A percentile compares a stretch with the other conserved stretches of the same genome.
Evolutionary conservation across 2,797 vertebrate species (phyloP).

Genomic region (Choloepus didactylus): DNA sequence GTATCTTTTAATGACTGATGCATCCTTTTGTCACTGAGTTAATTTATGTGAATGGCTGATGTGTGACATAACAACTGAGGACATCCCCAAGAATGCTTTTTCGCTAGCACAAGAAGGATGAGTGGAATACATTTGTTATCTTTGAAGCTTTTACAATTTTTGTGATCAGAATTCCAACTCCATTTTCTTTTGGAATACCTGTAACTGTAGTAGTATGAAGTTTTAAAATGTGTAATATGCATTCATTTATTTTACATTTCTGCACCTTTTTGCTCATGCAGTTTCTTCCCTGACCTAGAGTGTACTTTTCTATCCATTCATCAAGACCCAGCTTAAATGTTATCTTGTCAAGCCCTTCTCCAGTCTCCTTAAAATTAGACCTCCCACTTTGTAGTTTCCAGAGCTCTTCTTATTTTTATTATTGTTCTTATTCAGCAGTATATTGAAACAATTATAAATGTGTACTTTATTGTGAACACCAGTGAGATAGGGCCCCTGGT

Average conservation of each 20-base stretch:
- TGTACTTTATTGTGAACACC: neutral
- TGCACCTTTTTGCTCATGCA: slow-evolving; percentile 51
- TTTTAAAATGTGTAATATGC: neutral
- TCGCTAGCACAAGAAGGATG: neutral
- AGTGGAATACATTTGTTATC: neutral
- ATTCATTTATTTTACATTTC: slow-evolving; percentile 23
- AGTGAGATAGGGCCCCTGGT: neutral
- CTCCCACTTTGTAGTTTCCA: slow-evolving; percentile 49
- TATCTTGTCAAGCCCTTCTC: neutral
- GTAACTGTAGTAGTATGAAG: slow-evolving; percentile 35
- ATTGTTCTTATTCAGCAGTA: slow-evolving; percentile 16
- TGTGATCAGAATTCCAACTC: neutral
- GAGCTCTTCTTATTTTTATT: slow-evolving; percentile 37
- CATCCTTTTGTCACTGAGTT: slow-evolving; percentile 47
- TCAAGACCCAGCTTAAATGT: neutral
- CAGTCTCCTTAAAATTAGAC: slow-evolving; percentile 10
- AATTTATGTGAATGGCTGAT: neutral
- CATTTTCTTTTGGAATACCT: slow-evolving; percentile 18
- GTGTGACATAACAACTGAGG: neutral
- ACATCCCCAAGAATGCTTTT: slow-evolving; percentile 21
- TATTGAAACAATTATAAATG: slow-evolving; percentile 49
- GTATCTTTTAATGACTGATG: slow-evolving; percentile 48
- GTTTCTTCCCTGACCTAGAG: neutral
- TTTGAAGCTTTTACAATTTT: slow-evolving; percentile 43
- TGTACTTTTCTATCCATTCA: slow-evolving; percentile 42